phyloP scores from a whole-genome alignment of 2,888 invertebrate species.

The Trissoscelio sp. region DNA sequence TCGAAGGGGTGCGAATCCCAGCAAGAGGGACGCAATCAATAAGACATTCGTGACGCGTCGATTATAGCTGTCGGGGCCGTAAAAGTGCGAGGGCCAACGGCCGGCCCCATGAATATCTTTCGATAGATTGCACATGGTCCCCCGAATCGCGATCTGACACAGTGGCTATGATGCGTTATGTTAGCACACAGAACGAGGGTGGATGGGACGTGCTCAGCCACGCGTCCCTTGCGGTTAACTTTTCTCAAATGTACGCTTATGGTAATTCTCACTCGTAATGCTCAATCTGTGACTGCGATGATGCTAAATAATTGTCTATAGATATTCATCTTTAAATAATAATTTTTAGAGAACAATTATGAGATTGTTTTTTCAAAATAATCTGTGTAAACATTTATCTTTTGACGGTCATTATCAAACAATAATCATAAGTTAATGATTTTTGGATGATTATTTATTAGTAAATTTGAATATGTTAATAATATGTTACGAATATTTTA shows the following conservation, averaged over 20 bases:
- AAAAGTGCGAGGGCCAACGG: slow-evolving; percentile 77
- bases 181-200: slow-evolving; percentile 71
- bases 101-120: slow-evolving; percentile 83
- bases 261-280: slow-evolving; percentile 59
- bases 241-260: slow-evolving; percentile 69
- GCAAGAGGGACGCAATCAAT: slow-evolving; percentile 80
- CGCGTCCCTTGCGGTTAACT: slow-evolving; percentile 81
- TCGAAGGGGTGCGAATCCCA: slow-evolving; percentile 70
- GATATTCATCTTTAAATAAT: no score
- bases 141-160: slow-evolving; percentile 72
- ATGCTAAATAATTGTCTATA: no score
- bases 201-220: slow-evolving; percentile 77
- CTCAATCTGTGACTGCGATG: slow-evolving; percentile 51
- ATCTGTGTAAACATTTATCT: no score
- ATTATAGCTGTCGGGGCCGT: slow-evolving; percentile 80
- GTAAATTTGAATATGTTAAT: no score
- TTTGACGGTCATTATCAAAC: no score
- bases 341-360: no score
- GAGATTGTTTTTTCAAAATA: no score
- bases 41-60: slow-evolving; percentile 83
- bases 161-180: slow-evolving; percentile 73
- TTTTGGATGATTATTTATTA: no score
- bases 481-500: no score
- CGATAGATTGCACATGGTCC: slow-evolving; percentile 83
- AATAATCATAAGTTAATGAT: no score